A percentile compares a stretch with the other conserved stretches of the same genome.
phyloP scores from a whole-genome alignment of 2,113 vertebrate species.

The Platysteira castanea region DNA sequence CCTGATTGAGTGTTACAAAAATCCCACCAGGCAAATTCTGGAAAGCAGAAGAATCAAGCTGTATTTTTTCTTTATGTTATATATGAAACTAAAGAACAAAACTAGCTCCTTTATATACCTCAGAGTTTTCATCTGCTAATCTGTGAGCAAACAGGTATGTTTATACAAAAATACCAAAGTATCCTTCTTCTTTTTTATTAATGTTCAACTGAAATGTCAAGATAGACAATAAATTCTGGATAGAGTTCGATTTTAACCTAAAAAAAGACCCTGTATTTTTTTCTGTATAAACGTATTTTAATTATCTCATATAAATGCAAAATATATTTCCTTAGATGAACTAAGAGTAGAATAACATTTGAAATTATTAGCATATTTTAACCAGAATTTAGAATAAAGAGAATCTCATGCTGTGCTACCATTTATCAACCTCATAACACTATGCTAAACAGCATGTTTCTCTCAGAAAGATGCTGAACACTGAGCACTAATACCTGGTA shows the following conservation, averaged over 20 bases:
- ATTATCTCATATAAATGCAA: conserved; percentile 10
- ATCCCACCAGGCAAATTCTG: neutral
- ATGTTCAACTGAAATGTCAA: neutral
- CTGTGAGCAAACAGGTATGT: neutral
- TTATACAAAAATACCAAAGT: neutral
- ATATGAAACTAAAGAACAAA: neutral
- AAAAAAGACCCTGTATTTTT: neutral
- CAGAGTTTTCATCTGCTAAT: neutral
- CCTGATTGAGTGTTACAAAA: neutral
- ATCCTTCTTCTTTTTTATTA: neutral
- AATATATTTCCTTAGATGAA: neutral
- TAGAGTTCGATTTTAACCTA: neutral
- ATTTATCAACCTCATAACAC: neutral
- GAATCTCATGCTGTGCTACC: neutral
- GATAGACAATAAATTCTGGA: neutral
- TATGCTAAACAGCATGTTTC: neutral
- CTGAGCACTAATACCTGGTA: neutral
- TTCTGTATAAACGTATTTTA: neutral
- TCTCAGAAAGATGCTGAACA: neutral
- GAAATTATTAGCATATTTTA: conserved; percentile 29
- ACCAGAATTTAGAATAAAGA: conserved; percentile 5
- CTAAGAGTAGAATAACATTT: conserved; percentile 14
- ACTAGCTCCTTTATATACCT: neutral
- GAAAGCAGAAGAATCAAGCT: neutral
- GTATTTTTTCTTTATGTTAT: neutral